phyloP scores from a whole-genome alignment of 2,888 invertebrate species.

The Drosophila acutilabella region DNA sequence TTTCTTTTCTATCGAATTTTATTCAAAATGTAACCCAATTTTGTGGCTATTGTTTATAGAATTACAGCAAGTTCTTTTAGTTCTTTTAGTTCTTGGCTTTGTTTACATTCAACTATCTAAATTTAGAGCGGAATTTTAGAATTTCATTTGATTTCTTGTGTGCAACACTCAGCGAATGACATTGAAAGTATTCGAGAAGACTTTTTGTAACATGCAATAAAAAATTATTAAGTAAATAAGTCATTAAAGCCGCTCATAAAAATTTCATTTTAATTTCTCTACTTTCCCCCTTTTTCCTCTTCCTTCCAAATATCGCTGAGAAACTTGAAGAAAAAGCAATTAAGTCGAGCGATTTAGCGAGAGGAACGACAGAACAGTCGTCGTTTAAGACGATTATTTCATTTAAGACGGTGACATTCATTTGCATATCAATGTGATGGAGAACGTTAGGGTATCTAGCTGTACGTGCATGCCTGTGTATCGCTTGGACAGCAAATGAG shows the following conservation, averaged over 20 bases:
- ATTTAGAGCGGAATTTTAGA: constrained; percentile 52
- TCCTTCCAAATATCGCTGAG: constrained; percentile 2
- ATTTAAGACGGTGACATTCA: constrained; percentile 82
- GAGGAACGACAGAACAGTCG: constrained; percentile 35
- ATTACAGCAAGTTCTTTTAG: constrained; percentile 37
- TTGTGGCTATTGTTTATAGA: constrained; percentile 42
- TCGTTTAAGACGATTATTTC: constrained; percentile 82
- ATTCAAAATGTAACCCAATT: constrained; percentile 65
- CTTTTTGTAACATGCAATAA: constrained; percentile 42
- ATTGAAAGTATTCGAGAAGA: constrained; percentile 59
- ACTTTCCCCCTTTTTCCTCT: background rate
- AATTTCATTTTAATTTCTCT: constrained; percentile 34
- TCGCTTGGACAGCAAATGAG: background rate
- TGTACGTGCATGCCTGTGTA: constrained; percentile 3
- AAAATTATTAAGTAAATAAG: constrained; percentile 66
- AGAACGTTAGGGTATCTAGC: constrained; percentile 19
- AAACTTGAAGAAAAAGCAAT: constrained; percentile 70
- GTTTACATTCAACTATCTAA: constrained; percentile 60
- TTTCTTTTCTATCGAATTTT: background rate
- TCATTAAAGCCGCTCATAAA: constrained; percentile 65
- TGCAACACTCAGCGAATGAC: constrained; percentile 41
- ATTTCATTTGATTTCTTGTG: constrained; percentile 19
- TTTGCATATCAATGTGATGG: constrained; percentile 73
- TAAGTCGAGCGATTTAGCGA: constrained; percentile 59
- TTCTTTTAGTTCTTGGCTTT: constrained; percentile 31